Evolutionary conservation across 2,113 vertebrate species (phyloP), one percentile per base, ranked within the genome.

Genomic region (Gallinago paraguaiae): DNA sequence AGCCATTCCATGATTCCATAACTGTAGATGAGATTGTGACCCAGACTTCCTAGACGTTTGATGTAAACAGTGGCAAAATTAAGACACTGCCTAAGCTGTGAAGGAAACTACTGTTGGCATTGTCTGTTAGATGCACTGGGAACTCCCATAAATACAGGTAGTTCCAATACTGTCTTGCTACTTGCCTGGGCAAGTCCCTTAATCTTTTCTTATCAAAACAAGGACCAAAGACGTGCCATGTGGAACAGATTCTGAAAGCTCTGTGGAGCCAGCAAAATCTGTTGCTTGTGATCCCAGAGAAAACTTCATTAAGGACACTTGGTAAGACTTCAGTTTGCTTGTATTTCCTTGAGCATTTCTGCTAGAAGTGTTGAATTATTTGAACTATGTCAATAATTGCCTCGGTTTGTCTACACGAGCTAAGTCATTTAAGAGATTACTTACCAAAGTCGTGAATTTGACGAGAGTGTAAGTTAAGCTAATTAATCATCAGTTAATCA

Each of bases 401-500:
- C 72, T 1, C 1, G 53, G 72, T 95, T 92, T 91, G 51, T 67
- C 56, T 91, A 82, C 65, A 75, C 75, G 64, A 95, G 56, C n/a
- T 84, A 91, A 84, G 74, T 87, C 16, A 86, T 89, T 67, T 87
- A 67, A 94, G 69, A 86, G 92, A 89, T 87, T 78, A 82, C 65
- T 87, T 96, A 68, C 6, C 43, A 84, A 91, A 94, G 56, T 65
- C 82, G 70, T 91, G 78, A 94, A 87, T 89, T 89, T 89, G 80
- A 91, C 88, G 69, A 91, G 37, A 78, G 17, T 33, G 17, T 70
- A 59, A 71, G 23, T 94, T 87, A 67, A 92, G 17, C 51, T 92
- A 92, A 96, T 94, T 92, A 92, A 92, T 96, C 72, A 92, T 84
- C 64, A 67, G 68, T 90, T 88, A 95, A 59, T 95, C 91, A 86